These are phyloP conservation scores for Puntigrus tetrazona DNA, from an alignment of 2,113 vertebrate species.

Conservation along the genomic window DNA sequence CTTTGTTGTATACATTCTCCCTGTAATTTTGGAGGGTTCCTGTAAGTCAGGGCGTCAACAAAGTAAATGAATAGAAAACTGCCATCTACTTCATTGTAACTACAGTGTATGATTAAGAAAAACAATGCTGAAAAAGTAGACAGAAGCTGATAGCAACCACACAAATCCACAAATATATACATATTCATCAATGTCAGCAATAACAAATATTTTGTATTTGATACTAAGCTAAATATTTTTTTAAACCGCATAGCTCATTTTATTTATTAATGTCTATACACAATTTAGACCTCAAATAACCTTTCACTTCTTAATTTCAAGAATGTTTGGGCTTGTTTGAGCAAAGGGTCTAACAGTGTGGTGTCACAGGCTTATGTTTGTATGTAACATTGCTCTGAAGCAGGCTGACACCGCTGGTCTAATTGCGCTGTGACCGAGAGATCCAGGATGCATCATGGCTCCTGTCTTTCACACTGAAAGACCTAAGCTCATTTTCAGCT, in stretches of 20 bases:
- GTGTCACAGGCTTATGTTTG: slow-evolving; percentile 70
- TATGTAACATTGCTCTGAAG: slow-evolving; percentile 67
- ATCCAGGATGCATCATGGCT: slow-evolving; percentile 54
- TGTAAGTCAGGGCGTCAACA: slow-evolving; percentile 71
- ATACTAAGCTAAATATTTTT: neutral
- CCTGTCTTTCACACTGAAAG: slow-evolving; percentile 29
- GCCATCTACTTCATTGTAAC: slow-evolving; percentile 64
- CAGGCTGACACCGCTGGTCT: slow-evolving; percentile 71
- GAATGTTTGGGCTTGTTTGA: slow-evolving; percentile 61
- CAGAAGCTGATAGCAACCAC: slow-evolving; percentile 24
- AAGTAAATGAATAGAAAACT: slow-evolving; percentile 66
- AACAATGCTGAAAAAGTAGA: slow-evolving; percentile 40
- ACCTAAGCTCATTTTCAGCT: slow-evolving; percentile 15
- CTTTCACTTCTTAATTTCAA: neutral
- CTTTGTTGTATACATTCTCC: slow-evolving; percentile 64
- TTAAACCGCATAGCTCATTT: neutral
- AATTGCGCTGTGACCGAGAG: slow-evolving; percentile 68
- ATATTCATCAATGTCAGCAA: neutral
- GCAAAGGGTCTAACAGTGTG: slow-evolving; percentile 70
- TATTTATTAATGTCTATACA: neutral
- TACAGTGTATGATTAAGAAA: slow-evolving; percentile 49
- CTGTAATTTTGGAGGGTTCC: slow-evolving; percentile 75
- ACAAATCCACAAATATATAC: slow-evolving; percentile 22
- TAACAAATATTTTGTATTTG: neutral
- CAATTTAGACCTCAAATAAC: neutral